These are phyloP conservation scores for Poeciliopsis paucimaculata DNA, from an alignment of 2,797 vertebrate species.

Conservation along the genomic window DNA sequence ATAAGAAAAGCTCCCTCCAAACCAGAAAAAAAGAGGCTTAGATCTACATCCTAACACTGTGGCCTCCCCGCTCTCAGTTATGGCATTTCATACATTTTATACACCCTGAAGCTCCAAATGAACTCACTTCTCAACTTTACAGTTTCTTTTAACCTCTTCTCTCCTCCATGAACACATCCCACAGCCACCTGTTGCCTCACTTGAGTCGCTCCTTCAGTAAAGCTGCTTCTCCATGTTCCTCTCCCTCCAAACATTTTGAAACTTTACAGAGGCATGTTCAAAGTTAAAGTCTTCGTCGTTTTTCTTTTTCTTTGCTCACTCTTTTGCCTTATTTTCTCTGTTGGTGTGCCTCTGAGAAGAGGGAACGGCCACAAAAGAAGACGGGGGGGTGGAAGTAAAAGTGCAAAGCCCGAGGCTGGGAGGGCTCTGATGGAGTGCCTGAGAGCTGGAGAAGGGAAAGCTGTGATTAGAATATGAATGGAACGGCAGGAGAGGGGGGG, in stretches of 20 bases:
- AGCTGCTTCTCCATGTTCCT: slow-evolving; percentile 9
- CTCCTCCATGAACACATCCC: slow-evolving; percentile 80
- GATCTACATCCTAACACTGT: slow-evolving; percentile 97
- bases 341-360: slow-evolving; percentile 82
- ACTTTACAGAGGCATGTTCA: slow-evolving; percentile 8
- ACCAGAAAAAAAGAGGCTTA: slow-evolving; percentile 94
- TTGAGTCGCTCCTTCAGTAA: slow-evolving; percentile 18
- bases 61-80: slow-evolving; percentile 95
- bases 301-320: slow-evolving; percentile 48
- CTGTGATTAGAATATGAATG: slow-evolving; percentile 99
- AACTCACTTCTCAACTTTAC: slow-evolving; percentile 62
- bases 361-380: slow-evolving; percentile 86
- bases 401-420: slow-evolving; percentile 88
- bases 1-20: slow-evolving; percentile 99
- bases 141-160: slow-evolving; percentile 70
- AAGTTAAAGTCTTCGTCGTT: slow-evolving; percentile 30
- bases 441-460: slow-evolving; percentile 95
- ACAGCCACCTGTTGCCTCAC: slow-evolving; percentile 73
- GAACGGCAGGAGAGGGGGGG: slow-evolving; percentile 90
- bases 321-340: slow-evolving; percentile 65
- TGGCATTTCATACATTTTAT: slow-evolving; percentile 94
- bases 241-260: slow-evolving; percentile 26
- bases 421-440: slow-evolving; percentile 94
- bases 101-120: slow-evolving; percentile 73
- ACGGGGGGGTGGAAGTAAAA: slow-evolving; percentile 89